A percentile compares a stretch with the other conserved stretches of the same genome.
These are phyloP conservation scores for Melolontha melolontha DNA, from an alignment of 2,888 invertebrate genomes.

Conservation along the genomic window DNA sequence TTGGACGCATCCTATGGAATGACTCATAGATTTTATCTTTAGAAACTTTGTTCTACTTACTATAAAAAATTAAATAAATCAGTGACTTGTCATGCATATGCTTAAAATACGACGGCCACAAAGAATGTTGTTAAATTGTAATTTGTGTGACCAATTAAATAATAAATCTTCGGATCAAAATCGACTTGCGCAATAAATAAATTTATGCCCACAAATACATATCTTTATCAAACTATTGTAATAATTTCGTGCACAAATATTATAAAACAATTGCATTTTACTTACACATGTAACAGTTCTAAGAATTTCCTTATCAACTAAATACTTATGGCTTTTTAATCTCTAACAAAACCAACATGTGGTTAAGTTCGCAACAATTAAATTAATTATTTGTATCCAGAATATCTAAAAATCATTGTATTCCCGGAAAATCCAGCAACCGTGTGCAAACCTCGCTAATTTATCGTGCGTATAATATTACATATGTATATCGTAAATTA, in stretches of 20 bases:
- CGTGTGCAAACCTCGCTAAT: too few relatives aligned
- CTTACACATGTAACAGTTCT: neutral
- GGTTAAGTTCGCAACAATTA: conserved; percentile 29
- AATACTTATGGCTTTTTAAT: conserved; percentile 6
- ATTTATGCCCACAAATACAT: neutral
- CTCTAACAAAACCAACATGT: conserved; percentile 24
- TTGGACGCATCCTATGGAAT: conserved; percentile 6
- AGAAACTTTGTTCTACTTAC: conserved; percentile 19
- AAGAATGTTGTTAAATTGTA: neutral
- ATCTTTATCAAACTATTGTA: neutral
- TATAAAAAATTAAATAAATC: conserved; percentile 10
- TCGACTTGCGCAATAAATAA: neutral
- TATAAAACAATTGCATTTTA: conserved; percentile 1
- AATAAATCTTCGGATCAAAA: neutral
- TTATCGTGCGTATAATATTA: too few relatives aligned
- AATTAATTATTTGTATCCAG: conserved; percentile 14
- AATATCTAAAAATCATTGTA: too few relatives aligned
- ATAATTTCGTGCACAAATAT: neutral
- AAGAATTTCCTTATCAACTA: conserved; percentile 21
- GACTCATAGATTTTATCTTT: conserved; percentile 20
- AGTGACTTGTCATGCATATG: neutral
- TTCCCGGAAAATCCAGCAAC: conserved; percentile 9
- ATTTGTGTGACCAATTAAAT: neutral
- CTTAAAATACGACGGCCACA: neutral
- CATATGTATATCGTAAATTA: too few relatives aligned